A percentile compares a stretch with the other conserved stretches of the same genome.
These are phyloP conservation scores for Apamea anceps DNA, from an alignment of 2,888 invertebrate species.

Conservation along the genomic window DNA sequence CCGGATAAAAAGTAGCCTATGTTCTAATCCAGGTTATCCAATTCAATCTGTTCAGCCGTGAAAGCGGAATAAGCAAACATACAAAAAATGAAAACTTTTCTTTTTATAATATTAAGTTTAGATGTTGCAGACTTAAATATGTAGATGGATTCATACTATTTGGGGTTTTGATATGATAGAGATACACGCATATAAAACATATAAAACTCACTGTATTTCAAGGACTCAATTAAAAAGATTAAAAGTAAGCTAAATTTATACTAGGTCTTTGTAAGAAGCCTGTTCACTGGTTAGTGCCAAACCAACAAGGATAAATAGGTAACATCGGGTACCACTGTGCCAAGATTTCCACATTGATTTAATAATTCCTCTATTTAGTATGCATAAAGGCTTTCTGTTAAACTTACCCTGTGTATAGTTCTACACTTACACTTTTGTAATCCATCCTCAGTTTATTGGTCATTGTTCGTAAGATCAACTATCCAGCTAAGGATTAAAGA, in stretches of 20 bases:
- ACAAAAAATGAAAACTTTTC: background rate
- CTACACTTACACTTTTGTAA: constrained; percentile 2
- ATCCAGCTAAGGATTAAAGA: background rate
- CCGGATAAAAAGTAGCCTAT: too few species aligned
- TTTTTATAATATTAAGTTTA: background rate
- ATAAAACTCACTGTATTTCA: background rate
- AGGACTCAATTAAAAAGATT: background rate
- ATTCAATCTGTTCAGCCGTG: too few species aligned
- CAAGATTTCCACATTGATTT: constrained; percentile 61
- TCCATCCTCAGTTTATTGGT: background rate
- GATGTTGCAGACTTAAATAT: background rate
- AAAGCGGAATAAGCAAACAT: too few species aligned
- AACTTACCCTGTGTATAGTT: constrained; percentile 1
- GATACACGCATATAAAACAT: too few species aligned
- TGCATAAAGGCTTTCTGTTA: constrained; percentile 29
- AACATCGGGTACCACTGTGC: constrained; percentile 42
- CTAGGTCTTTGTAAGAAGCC: constrained; percentile 11
- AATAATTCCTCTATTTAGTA: constrained; percentile 47
- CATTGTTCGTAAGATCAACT: background rate
- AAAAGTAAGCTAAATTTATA: background rate
- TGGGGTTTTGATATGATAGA: background rate
- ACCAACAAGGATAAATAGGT: constrained; percentile 56
- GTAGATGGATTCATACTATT: background rate
- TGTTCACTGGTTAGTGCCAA: constrained; percentile 44
- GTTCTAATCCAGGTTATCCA: too few species aligned